These are phyloP conservation scores for Lasius fuliginosus DNA, from an alignment of 2,888 invertebrate genomes.

Conservation along the genomic window DNA sequence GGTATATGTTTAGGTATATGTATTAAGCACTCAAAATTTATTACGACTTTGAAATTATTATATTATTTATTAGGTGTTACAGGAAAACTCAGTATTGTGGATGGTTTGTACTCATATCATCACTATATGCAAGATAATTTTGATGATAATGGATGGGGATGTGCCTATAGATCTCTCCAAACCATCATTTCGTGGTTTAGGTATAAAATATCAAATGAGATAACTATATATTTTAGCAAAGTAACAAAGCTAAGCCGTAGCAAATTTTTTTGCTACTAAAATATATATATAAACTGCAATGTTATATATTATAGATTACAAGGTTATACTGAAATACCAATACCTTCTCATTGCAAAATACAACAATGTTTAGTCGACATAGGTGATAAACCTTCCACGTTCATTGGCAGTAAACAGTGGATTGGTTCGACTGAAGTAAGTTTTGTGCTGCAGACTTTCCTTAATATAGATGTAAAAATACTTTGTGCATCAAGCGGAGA, in stretches of 20 bases:
- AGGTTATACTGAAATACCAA: constrained; percentile 92
- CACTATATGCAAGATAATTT: constrained; percentile 98
- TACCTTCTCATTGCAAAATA: constrained; percentile 95
- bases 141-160: constrained; percentile 99
- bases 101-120: constrained; percentile 96
- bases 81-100: constrained; percentile 85
- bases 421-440: constrained; percentile 99
- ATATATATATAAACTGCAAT: constrained; percentile 49
- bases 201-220: constrained; percentile 80
- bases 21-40: constrained; percentile 36
- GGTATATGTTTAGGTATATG: constrained; percentile 69
- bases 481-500: constrained; percentile 94
- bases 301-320: constrained; percentile 88
- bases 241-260: not conserved
- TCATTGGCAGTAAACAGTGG: constrained; percentile 97
- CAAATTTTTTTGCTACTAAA: not conserved
- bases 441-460: constrained; percentile 94
- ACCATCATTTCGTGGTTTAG: constrained; percentile 98
- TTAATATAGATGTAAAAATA: constrained; percentile 93
- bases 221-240: not conserved
- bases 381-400: constrained; percentile 95
- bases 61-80: constrained; percentile 36
- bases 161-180: constrained; percentile 99
- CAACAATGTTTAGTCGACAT: constrained; percentile 98
- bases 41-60: constrained; percentile 43